Base-by-base conservation (phyloP, 2,888 invertebrate species). In the Quadroppia sp. region DNA sequence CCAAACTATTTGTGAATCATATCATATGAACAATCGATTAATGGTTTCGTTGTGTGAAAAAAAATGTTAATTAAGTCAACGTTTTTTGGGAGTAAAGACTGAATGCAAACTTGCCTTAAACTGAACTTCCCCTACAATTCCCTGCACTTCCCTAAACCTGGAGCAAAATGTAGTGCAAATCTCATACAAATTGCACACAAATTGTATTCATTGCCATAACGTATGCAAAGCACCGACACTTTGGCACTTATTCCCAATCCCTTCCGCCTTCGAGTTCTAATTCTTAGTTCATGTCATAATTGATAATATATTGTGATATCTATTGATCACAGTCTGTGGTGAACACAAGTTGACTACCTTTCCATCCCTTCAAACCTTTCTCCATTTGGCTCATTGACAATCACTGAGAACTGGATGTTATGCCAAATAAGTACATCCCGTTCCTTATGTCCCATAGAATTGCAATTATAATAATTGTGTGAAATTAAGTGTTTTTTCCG, bases 21-120 rank as follows among this genome's bases (percentile, higher is more conserved):
- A 53, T 53, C 53, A 53, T 20, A 20, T 53, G 23, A 20, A 9
- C 2, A 53, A 20, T 25, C 9, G 23, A 53, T 20, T 23, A 53
- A 53, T 9, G 23, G 53, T 20, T 9, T 23, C 9, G 9, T 45
- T 53, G 53, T 53, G 28, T 53, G 53, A 53, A 53, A 45, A 53
- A 53, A 45, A 53, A 53, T 53, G 23, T 25, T 53, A 53, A 53
- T 53, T 53, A 53, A 53, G 53, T 25, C 23, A 53, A 53, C 53
- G 23, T 50, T 50, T 53, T 53, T 53, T 15, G 53, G 9, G 2
- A 45, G 11, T 36, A 36, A 36, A 36, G 4, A 36, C 36, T 36
- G 36, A 7, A 7, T 7, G 36, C 36, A 36, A 36, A 7, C 6
- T n/a, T 50, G 17, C n/a, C 50, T n/a, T n/a, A n/a, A n/a, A n/a